Conservation (phyloP, 2,888 invertebrate genomes). For the Acrobasis suavella region DNA sequence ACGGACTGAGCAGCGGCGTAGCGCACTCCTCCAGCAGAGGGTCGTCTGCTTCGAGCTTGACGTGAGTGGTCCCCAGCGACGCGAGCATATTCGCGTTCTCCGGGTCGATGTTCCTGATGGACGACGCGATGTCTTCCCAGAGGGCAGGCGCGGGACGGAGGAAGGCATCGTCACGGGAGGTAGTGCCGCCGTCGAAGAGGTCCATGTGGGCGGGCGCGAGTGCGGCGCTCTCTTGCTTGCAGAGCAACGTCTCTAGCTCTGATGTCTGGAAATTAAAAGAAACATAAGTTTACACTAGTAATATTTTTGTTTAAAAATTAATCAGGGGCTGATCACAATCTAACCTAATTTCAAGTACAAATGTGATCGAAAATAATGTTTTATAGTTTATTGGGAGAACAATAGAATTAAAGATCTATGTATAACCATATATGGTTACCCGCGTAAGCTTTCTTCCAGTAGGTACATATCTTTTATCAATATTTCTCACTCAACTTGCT, state of each 20-base stretch:
- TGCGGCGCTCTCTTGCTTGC: conserved; percentile 87
- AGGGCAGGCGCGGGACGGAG: conserved; percentile 93
- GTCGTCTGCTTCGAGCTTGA: conserved; percentile 89
- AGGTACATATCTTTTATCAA: no score
- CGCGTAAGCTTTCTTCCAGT: no score
- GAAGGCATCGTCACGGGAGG: conserved; percentile 91
- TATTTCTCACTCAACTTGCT: neutral
- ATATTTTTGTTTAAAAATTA: neutral
- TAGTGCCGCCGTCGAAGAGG: conserved; percentile 78
- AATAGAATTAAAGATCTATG: no score
- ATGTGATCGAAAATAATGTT: no score
- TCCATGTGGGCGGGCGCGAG: conserved; percentile 84
- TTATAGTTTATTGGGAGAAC: no score
- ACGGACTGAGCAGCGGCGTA: conserved; percentile 88
- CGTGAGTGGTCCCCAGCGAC: conserved; percentile 85
- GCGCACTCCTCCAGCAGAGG: conserved; percentile 83
- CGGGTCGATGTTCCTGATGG: conserved; percentile 94
- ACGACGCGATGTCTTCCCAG: conserved; percentile 96
- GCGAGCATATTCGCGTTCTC: conserved; percentile 94
- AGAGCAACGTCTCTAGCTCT: conserved; percentile 90
- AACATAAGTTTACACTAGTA: conserved; percentile 21
- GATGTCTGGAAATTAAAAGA: conserved; percentile 83
- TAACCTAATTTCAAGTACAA: no score
- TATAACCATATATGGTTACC: no score
- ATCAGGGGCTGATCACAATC: no score